Conservation (phyloP, 2,113 vertebrate genomes). For the Scatophagus argus region DNA sequence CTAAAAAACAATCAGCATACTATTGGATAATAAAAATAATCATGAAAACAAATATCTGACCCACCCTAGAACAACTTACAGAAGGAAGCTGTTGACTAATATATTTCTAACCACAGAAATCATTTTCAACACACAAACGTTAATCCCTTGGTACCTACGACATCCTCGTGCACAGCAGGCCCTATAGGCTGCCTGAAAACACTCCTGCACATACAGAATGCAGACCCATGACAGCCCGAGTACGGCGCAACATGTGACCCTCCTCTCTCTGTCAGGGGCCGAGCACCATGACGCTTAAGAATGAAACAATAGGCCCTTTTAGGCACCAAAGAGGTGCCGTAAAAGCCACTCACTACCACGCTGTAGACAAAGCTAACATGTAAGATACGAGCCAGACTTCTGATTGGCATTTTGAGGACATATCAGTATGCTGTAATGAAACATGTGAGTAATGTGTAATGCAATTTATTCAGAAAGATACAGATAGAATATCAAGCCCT, state of each 20-base stretch:
- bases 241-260: conserved; percentile 50
- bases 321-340: not conserved
- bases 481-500: too few species aligned
- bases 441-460: not conserved
- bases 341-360: conserved; percentile 8
- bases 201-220: conserved; percentile 7
- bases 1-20: too few species aligned
- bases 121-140: not conserved
- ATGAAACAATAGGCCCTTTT: conserved; percentile 50
- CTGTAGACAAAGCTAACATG: conserved; percentile 4
- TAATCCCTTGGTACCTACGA: not conserved
- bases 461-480: not conserved
- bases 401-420: not conserved
- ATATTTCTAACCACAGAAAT: too few species aligned
- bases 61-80: not conserved
- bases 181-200: not conserved
- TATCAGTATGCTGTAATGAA: not conserved
- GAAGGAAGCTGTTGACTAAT: not conserved
- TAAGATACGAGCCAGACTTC: not conserved
- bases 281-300: conserved; percentile 27
- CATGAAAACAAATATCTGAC: not conserved
- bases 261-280: conserved; percentile 16
- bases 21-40: not conserved
- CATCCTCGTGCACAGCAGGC: not conserved
- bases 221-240: conserved; percentile 46